phyloP scores from a whole-genome alignment of 1,140 invertebrate species.

The Lerema accius region DNA sequence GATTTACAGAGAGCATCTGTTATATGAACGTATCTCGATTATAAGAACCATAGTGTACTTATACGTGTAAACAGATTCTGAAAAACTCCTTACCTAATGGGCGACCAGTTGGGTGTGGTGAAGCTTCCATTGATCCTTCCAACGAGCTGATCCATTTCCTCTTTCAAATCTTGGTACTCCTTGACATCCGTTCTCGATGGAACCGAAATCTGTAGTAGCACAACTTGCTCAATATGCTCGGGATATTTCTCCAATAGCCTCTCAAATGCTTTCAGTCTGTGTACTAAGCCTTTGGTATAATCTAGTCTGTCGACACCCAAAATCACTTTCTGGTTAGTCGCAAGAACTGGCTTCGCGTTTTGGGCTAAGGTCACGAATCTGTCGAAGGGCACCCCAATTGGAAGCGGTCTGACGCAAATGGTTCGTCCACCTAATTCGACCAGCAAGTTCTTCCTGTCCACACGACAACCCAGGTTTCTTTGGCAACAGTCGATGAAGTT shows the following conservation, averaged over 20 bases:
- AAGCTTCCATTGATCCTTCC: constrained; percentile 94
- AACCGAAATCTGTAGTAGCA: constrained; percentile 93
- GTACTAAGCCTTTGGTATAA: constrained; percentile 95
- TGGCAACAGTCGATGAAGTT: constrained; percentile 97
- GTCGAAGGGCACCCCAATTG: constrained; percentile 94
- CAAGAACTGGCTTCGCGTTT: constrained; percentile 88
- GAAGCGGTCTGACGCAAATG: constrained; percentile 91
- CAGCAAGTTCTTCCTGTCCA: constrained; percentile 92
- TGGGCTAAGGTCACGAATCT: constrained; percentile 92
- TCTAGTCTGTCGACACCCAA: constrained; percentile 94
- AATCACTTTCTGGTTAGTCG: constrained; percentile 90
- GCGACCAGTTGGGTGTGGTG: constrained; percentile 95
- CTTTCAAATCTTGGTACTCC: constrained; percentile 95
- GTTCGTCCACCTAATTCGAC: constrained; percentile 94
- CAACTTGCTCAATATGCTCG: constrained; percentile 92
- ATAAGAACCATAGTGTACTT: no score
- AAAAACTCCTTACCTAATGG: constrained; percentile 86
- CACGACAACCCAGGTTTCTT: constrained; percentile 92
- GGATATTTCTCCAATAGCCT: constrained; percentile 92
- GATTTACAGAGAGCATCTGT: no score
- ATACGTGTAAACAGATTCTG: not conserved
- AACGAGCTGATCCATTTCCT: constrained; percentile 95
- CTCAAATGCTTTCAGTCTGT: constrained; percentile 93
- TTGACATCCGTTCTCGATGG: constrained; percentile 95
- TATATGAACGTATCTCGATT: no score